These are phyloP conservation scores for Sylvia borin DNA, from an alignment of 2,797 vertebrate genomes.

Conservation along the genomic window DNA sequence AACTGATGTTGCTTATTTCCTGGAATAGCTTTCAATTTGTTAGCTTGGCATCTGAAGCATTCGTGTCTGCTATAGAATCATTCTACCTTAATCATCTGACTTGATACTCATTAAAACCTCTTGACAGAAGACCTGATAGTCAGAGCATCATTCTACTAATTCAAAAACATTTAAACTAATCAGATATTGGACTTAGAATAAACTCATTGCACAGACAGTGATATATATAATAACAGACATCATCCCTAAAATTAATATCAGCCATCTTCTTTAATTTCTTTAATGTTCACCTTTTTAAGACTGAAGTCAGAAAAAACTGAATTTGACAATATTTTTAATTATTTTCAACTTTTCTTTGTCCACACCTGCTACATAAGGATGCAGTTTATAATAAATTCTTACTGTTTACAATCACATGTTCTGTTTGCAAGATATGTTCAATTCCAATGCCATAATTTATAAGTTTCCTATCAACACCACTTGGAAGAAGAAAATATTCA, in stretches of 20 bases:
- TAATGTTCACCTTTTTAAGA: background rate
- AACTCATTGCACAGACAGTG: background rate
- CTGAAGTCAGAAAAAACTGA: background rate
- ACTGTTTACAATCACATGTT: background rate
- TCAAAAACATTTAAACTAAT: slow-evolving; percentile 38
- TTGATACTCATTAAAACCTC: slow-evolving; percentile 17
- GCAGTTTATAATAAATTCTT: background rate
- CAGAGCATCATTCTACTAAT: background rate
- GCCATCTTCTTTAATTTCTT: background rate
- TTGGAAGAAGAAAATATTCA: background rate
- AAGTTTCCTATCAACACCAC: background rate
- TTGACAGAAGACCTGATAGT: background rate
- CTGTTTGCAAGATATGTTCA: background rate
- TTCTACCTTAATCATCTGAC: slow-evolving; percentile 30
- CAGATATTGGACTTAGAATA: background rate
- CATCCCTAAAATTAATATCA: background rate
- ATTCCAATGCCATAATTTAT: background rate
- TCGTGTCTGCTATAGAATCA: background rate
- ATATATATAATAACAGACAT: background rate
- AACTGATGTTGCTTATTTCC: slow-evolving; percentile 29
- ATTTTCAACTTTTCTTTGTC: background rate
- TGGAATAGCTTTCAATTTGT: background rate
- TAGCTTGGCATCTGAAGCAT: slow-evolving; percentile 6
- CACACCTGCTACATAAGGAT: background rate
- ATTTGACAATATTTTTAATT: background rate